Conservation (phyloP, 2,113 vertebrate genomes). For the Paralichthys olivaceus region DNA sequence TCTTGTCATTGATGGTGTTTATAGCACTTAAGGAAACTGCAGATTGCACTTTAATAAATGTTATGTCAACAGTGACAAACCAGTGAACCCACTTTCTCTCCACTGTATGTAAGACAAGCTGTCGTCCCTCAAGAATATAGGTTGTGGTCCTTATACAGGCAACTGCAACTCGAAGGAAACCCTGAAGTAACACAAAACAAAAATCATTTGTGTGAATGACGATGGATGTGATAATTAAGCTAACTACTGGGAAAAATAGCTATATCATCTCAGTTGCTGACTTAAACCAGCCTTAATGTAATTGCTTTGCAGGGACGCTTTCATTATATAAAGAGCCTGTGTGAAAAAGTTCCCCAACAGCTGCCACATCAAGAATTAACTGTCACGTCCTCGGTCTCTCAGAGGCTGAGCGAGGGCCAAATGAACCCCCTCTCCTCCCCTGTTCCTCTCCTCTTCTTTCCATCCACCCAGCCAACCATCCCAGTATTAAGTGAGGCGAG, state of each 20-base stretch:
- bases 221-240: constrained; percentile 66
- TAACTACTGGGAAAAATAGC: constrained; percentile 58
- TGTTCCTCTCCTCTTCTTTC: constrained; percentile 66
- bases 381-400: constrained; percentile 56
- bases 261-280: constrained; percentile 57
- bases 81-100: neutral
- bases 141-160: constrained; percentile 9
- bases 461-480: constrained; percentile 74
- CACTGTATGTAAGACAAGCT: neutral
- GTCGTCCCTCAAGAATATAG: neutral
- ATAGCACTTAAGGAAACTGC: neutral
- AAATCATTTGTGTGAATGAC: constrained; percentile 34
- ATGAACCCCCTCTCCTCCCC: constrained; percentile 57
- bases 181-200: neutral
- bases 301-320: constrained; percentile 66
- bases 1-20: neutral
- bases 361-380: constrained; percentile 75
- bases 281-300: constrained; percentile 65
- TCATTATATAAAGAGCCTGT: constrained; percentile 74
- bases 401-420: constrained; percentile 62
- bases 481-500: constrained; percentile 79
- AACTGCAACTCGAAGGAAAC: constrained; percentile 16
- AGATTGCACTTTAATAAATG: neutral
- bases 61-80: neutral
- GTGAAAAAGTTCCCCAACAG: constrained; percentile 66